These are phyloP conservation scores for Cheilosia soror DNA, from an alignment of 2,888 invertebrate genomes.

Conservation along the genomic window DNA sequence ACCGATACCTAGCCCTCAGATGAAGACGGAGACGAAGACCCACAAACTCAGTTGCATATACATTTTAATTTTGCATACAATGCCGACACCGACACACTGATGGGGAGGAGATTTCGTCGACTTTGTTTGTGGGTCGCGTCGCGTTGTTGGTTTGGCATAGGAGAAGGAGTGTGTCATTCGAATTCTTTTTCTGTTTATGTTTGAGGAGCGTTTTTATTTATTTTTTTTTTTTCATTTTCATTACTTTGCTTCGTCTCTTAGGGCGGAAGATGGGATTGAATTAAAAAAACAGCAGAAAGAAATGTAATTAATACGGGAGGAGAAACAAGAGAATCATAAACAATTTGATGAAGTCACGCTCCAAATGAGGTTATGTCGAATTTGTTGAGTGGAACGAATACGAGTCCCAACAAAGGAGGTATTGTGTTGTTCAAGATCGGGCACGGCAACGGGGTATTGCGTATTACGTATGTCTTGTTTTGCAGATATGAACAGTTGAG, in stretches of 20 bases:
- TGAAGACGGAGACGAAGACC: slow-evolving; percentile 18
- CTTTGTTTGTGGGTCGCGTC: slow-evolving; percentile 36
- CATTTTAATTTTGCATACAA: slow-evolving; percentile 56
- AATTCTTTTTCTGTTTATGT: slow-evolving; percentile 24
- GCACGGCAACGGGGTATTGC: neutral
- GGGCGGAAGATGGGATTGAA: slow-evolving; percentile 24
- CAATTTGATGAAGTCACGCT: slow-evolving; percentile 55
- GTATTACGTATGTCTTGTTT: neutral
- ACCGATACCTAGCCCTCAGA: slow-evolving; percentile 2
- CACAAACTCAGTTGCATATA: slow-evolving; percentile 21
- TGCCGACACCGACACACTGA: neutral
- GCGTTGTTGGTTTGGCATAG: neutral
- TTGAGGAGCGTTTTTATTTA: neutral
- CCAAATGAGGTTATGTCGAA: slow-evolving; percentile 63
- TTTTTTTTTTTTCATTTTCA: neutral
- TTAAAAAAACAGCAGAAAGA: slow-evolving; percentile 6
- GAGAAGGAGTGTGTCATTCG: slow-evolving; percentile 18
- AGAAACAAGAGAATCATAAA: neutral
- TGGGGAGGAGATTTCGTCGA: neutral
- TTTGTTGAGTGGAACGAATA: slow-evolving; percentile 32
- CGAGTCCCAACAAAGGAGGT: slow-evolving; percentile 8
- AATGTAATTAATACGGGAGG: slow-evolving; percentile 61
- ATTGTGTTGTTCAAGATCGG: neutral
- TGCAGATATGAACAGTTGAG: neutral
- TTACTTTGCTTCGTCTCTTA: neutral